A percentile compares a stretch with the other conserved stretches of the same genome.
Conservation (phyloP, 2,113 vertebrate genomes). For the Cyanoliseus patagonus region DNA sequence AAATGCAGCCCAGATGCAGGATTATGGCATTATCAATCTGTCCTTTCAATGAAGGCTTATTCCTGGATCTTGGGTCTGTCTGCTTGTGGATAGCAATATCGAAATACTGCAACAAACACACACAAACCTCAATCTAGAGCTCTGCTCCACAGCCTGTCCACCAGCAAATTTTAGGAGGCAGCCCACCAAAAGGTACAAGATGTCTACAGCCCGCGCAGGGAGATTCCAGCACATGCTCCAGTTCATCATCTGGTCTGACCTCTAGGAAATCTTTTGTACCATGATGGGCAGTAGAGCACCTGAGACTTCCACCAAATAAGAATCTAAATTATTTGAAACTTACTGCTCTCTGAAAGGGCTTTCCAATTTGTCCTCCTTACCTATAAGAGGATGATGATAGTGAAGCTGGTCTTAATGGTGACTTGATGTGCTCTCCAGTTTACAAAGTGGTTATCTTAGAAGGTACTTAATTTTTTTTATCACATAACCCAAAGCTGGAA, state of each 20-base stretch:
- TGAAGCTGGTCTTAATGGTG: neutral
- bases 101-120: neutral
- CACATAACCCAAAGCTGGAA: neutral
- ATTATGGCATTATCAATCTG: neutral
- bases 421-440: neutral
- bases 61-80: neutral
- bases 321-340: neutral
- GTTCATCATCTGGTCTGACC: neutral
- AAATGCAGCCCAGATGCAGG: neutral
- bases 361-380: neutral
- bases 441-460: neutral
- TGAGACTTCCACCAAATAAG: neutral
- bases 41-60: neutral
- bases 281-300: neutral
- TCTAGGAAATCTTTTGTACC: neutral
- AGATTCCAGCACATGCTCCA: neutral
- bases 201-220: rapidly evolving
- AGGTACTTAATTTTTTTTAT: neutral
- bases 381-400: neutral
- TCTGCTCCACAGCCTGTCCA: neutral
- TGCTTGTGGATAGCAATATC: neutral
- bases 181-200: neutral
- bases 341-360: neutral
- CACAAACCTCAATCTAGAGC: neutral
- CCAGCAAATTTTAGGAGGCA: neutral